Conservation (phyloP, 1,140 invertebrate species). For the Plodia interpunctella region DNA sequence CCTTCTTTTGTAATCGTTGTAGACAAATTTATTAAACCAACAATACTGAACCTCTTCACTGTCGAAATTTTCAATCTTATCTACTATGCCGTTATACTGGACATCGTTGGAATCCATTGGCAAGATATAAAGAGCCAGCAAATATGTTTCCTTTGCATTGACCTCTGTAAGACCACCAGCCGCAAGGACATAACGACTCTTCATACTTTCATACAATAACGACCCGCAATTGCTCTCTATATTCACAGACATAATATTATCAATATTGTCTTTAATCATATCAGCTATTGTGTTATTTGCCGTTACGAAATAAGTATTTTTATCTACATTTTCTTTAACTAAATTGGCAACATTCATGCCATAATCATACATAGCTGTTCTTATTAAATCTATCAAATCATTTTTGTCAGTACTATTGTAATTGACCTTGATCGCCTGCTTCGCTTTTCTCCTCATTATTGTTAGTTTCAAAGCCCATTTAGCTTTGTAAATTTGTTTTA, state of each 20-base stretch:
- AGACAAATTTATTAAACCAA: constrained; percentile 9
- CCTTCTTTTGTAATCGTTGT: constrained; percentile 10
- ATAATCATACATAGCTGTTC: constrained; percentile 9
- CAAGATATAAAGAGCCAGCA: constrained; percentile 3
- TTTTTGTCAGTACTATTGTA: background rate
- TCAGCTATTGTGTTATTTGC: background rate
- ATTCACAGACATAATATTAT: background rate
- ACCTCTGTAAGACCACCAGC: background rate
- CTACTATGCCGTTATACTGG: background rate
- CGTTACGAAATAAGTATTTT: constrained; percentile 6
- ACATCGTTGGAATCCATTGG: background rate
- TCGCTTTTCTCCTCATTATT: background rate
- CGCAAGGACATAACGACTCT: background rate
- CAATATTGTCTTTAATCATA: background rate
- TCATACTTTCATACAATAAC: background rate
- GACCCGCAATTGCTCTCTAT: background rate
- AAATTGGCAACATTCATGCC: constrained; percentile 23
- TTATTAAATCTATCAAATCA: background rate
- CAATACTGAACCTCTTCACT: constrained; percentile 9
- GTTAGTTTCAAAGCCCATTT: constrained; percentile 19
- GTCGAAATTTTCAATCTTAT: background rate
- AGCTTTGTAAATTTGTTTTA: background rate
- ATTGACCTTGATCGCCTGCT: background rate
- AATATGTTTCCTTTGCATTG: background rate
- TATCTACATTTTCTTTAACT: constrained; percentile 25